phyloP scores from a whole-genome alignment of 2,888 invertebrate species.

The Machimus rusticus region DNA sequence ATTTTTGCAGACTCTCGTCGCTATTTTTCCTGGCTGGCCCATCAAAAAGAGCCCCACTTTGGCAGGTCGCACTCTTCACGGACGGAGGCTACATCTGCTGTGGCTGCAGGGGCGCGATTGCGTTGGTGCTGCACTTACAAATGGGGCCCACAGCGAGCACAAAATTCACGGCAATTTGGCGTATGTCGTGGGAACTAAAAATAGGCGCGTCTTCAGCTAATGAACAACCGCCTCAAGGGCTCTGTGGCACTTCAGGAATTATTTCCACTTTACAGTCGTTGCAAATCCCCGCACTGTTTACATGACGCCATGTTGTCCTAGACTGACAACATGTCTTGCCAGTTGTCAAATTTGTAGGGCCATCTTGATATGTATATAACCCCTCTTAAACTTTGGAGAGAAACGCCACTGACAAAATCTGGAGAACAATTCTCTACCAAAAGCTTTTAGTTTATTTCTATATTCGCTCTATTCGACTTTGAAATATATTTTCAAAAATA shows the following conservation, averaged over 20 bases:
- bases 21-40: not conserved
- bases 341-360: slow-evolving; percentile 2
- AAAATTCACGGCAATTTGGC: not conserved
- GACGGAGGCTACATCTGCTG: not conserved
- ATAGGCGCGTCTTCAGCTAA: not conserved
- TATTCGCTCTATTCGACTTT: not conserved
- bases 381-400: not conserved
- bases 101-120: not conserved
- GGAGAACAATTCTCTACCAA: not conserved
- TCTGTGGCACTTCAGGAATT: not conserved
- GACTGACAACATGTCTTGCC: slow-evolving; percentile 22
- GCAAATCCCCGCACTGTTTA: slow-evolving; percentile 1
- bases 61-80: not conserved
- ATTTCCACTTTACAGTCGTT: not conserved
- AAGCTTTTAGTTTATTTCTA: not conserved
- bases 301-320: slow-evolving; percentile 36
- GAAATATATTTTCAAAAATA: not conserved
- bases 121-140: not conserved
- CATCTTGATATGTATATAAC: not conserved
- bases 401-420: not conserved
- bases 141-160: not conserved
- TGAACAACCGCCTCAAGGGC: not conserved
- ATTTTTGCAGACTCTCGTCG: not conserved
- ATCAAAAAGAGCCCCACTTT: not conserved
- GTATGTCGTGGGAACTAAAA: not conserved